Base-by-base conservation (phyloP, 2,888 invertebrate species). In the Cosmia trapezina region DNA sequence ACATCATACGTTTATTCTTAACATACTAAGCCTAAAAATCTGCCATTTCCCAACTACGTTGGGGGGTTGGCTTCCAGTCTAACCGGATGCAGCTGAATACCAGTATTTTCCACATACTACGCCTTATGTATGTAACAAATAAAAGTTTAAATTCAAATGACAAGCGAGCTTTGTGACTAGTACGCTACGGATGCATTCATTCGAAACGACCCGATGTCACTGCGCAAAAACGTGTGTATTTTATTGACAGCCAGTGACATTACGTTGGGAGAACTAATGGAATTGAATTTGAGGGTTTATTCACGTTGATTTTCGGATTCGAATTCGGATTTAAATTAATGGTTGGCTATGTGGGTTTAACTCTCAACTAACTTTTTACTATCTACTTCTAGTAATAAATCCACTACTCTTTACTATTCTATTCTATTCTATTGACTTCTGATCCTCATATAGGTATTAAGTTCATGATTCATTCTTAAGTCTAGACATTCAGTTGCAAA, bases 201-300 rank as follows among this genome's bases (percentile, higher is more conserved):
- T 73, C 72, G 76, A 69, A 81, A 72, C 74, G 72, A 76, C 49
- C 57, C 76, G 43, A 79, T 73, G 80, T 62, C 71, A 68, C 64
- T 81, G 78, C 69, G 59, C 67, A 71, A 72, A 77, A 77, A 70
- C 84, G 47, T 53, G 66, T 64, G 69, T 60, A 81, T 76, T 73
- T 81, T 76, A 78, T 81, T 86, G 75, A 78, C 81, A 78, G 57
- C 45, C 60, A 51, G 53, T 71, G 70, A 65, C 72, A 70, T 77
- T 80, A 49, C 41, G 51, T 61, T 68, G 53, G 47, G 8, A 49
- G 17, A 37, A 57, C 56, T 45, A 74, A 74, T 80, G 56, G 47
- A 61, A 72, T 80, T 78, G 47, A 67, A 78, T 83, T 60, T 41
- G 41, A 56, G 41, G 9, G 64, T 54, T 81, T 62, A 41, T 80